Conservation (phyloP, 2,888 invertebrate genomes). For the Phalera bucephala region DNA sequence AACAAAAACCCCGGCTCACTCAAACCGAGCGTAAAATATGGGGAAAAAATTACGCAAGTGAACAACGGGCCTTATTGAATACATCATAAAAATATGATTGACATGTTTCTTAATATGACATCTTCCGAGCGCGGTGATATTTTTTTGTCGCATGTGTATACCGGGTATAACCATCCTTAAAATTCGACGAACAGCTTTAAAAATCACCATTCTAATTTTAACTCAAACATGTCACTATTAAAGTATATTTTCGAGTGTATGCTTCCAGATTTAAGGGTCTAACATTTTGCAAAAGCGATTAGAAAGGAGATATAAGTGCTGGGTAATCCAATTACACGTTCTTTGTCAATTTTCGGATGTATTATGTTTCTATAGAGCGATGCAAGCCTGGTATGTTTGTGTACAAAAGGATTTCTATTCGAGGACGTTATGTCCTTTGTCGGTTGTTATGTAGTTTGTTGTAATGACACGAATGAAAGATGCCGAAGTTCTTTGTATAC, state of each 20-base stretch:
- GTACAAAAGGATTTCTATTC: conserved; percentile 68
- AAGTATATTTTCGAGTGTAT: conserved; percentile 10
- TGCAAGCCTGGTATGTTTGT: conserved; percentile 68
- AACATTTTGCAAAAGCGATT: conserved; percentile 46
- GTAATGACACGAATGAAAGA: conserved; percentile 50
- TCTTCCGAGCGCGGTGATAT: conserved; percentile 79
- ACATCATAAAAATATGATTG: conserved; percentile 82
- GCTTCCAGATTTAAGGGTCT: conserved; percentile 29
- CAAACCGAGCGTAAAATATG: conserved; percentile 78
- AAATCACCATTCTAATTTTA: background rate
- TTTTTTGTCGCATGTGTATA: conserved; percentile 75
- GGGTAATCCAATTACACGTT: conserved; percentile 79
- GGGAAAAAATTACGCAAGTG: conserved; percentile 74
- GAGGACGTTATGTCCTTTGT: conserved; percentile 62
- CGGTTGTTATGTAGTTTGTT: conserved; percentile 45
- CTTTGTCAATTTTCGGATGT: conserved; percentile 79
- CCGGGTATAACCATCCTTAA: conserved; percentile 32
- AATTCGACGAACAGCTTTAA: conserved; percentile 11
- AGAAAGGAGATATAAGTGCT: conserved; percentile 77
- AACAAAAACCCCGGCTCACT: conserved; percentile 55
- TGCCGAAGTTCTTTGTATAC: conserved; percentile 37
- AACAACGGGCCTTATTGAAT: conserved; percentile 70
- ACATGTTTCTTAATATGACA: conserved; percentile 83
- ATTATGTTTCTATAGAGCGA: conserved; percentile 78
- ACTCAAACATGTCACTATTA: conserved; percentile 1